phyloP scores from a whole-genome alignment of 1,140 invertebrate genomes.

The Listronotus oregonensis region DNA sequence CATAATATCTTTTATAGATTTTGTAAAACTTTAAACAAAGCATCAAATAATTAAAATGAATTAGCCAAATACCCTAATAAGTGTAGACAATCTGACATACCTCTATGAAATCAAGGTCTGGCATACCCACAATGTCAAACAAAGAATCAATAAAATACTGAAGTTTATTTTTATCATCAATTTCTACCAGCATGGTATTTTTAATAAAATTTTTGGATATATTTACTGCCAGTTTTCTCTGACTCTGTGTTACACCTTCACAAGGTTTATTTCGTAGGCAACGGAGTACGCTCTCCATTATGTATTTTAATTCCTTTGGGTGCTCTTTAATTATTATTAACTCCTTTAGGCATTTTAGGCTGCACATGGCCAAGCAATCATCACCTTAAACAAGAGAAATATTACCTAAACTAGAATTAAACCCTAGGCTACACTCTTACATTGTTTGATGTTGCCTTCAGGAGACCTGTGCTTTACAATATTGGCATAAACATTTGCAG shows the following conservation, averaged over 20 bases:
- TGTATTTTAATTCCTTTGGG: constrained; percentile 22
- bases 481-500: constrained; percentile 30
- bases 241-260: constrained; percentile 8
- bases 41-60: not conserved
- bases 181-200: constrained; percentile 25
- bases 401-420: not conserved
- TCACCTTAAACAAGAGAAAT: constrained; percentile 25
- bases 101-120: constrained; percentile 28
- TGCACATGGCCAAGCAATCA: constrained; percentile 11
- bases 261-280: constrained; percentile 21
- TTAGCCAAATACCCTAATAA: not conserved
- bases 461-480: constrained; percentile 16
- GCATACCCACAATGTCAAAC: constrained; percentile 17
- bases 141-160: constrained; percentile 36
- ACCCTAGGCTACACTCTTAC: constrained; percentile 8
- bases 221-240: constrained; percentile 17
- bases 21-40: too few relatives aligned
- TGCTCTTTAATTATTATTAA: constrained; percentile 31
- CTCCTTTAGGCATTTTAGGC: constrained; percentile 28
- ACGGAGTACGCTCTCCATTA: constrained; percentile 31
- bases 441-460: constrained; percentile 12
- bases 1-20: too few relatives aligned
- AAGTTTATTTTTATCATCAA: constrained; percentile 30
- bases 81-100: constrained; percentile 20
- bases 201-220: constrained; percentile 31